Evolutionary conservation across 2,797 vertebrate genomes (phyloP).

Genomic region (Capromys pilorides): DNA sequence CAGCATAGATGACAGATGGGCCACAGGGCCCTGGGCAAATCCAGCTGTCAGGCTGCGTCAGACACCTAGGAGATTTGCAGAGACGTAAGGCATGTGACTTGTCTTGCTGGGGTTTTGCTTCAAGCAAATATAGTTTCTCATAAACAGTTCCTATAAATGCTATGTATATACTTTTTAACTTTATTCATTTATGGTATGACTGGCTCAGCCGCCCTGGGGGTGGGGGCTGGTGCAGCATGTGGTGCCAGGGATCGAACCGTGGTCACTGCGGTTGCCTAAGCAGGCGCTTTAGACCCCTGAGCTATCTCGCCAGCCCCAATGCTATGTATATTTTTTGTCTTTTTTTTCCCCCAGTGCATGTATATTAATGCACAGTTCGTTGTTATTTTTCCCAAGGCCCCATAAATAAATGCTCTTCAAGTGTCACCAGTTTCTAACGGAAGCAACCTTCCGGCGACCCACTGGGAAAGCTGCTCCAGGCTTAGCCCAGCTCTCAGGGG

Average conservation of each 20-base stretch:
- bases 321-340: too few relatives aligned
- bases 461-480: rapidly evolving
- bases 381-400: not conserved
- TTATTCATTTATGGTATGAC: too few relatives aligned
- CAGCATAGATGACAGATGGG: not conserved
- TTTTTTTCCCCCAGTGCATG: not conserved
- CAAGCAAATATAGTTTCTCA: not conserved
- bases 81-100: not conserved
- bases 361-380: not conserved
- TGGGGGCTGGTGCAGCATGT: too few relatives aligned
- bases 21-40: not conserved
- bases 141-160: not conserved
- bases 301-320: too few relatives aligned
- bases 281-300: too few relatives aligned
- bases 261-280: too few relatives aligned
- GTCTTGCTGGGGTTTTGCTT: not conserved
- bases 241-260: too few relatives aligned
- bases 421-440: not conserved
- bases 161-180: too few relatives aligned
- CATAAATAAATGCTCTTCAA: not conserved
- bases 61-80: not conserved
- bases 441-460: not conserved
- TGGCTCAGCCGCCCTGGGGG: too few relatives aligned
- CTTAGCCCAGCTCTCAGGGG: rapidly evolving
- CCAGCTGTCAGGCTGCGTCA: not conserved